Base-by-base conservation (phyloP, 2,797 vertebrate species). In the Arnoldichthys spilopterus region DNA sequence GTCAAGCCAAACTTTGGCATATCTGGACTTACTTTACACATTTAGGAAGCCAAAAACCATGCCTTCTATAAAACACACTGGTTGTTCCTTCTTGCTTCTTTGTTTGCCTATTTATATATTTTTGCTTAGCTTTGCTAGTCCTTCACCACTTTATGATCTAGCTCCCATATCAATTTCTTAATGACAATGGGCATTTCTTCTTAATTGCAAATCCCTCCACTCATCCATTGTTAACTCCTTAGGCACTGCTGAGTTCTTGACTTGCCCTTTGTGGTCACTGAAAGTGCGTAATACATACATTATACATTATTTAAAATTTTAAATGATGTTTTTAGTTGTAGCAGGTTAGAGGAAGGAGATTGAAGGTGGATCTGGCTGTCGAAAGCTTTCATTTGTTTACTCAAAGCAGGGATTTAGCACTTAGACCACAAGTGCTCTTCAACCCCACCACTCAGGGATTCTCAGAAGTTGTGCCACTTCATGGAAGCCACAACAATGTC, bases 341-440 rank as follows among this genome's bases (percentile, higher is more conserved):
- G 54, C 49, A 71, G 53, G 68, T 81, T 56, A 81, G 74, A 26
- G 15, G 20, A 75, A 83, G 59, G 61, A 51, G 81, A 56, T 71
- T 43, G 40, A 30, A 78, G 80, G 66, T 77, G 73, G 51, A 37
- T 72, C 72, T 54, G 76, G 77, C 82, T 80, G 77, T 77, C 32
- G 47, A 67, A 43, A 75, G 37, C 62, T 74, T 68, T 74, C 47
- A 75, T 83, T 54, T 80, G 70, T 83, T 85, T 75, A 78, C 73
- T 30, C 24, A 72, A 40, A 64, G 53, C 70, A 74, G n/a, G 61
- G 45, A 70, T 79, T 63, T 81, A 85, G 64, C 63, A n/a, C 26
- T 72, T 12, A 68, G 69, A 70, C 76, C 68, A 54, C 61, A 61
- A 72, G 47, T 53, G 63, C 68, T 58, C 71, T 40, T 59, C 47